A percentile compares a stretch with the other conserved stretches of the same genome.
phyloP scores from a whole-genome alignment of 2,888 invertebrate genomes.

The Epinotia brunnichana region DNA sequence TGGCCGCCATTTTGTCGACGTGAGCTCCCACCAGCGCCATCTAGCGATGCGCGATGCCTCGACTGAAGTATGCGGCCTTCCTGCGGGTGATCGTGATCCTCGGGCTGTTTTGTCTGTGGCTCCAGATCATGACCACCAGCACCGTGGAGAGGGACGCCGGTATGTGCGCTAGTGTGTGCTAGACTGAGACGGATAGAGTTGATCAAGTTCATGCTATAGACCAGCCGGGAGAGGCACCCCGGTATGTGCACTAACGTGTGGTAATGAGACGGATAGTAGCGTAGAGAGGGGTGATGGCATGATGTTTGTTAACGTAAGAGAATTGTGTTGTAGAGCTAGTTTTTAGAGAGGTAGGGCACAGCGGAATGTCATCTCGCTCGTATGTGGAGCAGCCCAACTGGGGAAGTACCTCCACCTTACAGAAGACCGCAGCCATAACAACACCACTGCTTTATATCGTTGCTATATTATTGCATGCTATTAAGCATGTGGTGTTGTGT shows the following conservation, averaged over 20 bases:
- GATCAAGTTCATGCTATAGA: background rate
- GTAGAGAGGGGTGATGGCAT: too few species aligned
- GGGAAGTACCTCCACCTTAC: too few species aligned
- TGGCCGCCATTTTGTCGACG: conserved; percentile 20
- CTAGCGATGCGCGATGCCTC: conserved; percentile 71
- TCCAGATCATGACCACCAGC: conserved; percentile 76
- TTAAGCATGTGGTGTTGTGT: too few species aligned
- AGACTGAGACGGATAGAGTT: background rate
- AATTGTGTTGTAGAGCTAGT: too few species aligned
- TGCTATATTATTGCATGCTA: too few species aligned
- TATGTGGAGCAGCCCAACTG: too few species aligned
- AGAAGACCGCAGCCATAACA: too few species aligned
- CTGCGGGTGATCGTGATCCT: conserved; percentile 72
- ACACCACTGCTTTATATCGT: too few species aligned
- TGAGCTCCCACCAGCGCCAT: conserved; percentile 23
- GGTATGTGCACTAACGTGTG: background rate
- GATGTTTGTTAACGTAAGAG: too few species aligned
- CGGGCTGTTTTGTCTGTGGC: conserved; percentile 74
- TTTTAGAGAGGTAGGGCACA: too few species aligned
- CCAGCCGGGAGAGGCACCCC: background rate
- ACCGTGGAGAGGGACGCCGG: conserved; percentile 71
- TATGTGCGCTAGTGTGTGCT: conserved; percentile 47
- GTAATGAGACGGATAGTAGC: too few species aligned
- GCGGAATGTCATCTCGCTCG: too few species aligned
- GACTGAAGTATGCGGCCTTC: conserved; percentile 75